Evolutionary conservation across 2,888 invertebrate genomes (phyloP).

Genomic region (Chrysolina oricalcia): DNA sequence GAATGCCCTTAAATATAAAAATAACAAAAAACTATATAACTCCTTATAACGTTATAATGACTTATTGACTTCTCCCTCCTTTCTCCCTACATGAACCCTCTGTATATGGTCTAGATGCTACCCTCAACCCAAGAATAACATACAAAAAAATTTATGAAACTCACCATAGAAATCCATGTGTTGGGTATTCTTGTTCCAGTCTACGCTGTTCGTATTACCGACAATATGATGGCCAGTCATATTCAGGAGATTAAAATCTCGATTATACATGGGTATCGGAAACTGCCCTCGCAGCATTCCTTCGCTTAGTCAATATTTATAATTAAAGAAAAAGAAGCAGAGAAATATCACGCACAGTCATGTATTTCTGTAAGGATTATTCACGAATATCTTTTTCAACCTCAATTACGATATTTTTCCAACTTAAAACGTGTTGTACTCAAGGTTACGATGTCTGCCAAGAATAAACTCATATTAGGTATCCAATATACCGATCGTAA

Average conservation of each 20-base stretch:
- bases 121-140: no score
- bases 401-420: neutral
- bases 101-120: no score
- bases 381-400: neutral
- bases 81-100: no score
- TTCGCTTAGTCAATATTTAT: neutral
- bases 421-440: conserved; percentile 1
- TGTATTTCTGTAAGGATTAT: neutral
- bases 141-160: no score
- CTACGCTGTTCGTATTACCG: neutral
- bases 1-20: no score
- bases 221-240: neutral
- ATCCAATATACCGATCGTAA: neutral
- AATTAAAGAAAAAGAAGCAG: neutral
- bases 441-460: conserved; percentile 8
- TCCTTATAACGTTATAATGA: no score
- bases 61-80: no score
- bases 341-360: neutral
- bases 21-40: no score
- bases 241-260: neutral
- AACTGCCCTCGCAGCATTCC: neutral
- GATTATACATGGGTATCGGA: neutral
- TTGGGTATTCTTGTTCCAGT: neutral
- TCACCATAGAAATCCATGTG: no score
- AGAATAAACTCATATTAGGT: neutral